Conservation (phyloP, 2,888 invertebrate genomes). For the Pasiphila rectangulata region DNA sequence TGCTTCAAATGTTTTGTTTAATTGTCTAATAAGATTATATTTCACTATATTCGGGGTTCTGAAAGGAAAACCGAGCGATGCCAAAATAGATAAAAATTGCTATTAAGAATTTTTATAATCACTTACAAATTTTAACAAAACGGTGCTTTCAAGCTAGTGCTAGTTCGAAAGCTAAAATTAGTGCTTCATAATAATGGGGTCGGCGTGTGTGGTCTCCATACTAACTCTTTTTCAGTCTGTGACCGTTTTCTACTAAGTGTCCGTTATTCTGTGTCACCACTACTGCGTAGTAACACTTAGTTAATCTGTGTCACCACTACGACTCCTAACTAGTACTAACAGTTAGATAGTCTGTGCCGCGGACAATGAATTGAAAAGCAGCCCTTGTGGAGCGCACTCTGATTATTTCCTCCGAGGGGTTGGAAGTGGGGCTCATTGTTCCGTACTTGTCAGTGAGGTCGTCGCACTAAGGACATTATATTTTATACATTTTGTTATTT, state of each 20-base stretch:
- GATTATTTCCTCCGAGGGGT: constrained; percentile 64
- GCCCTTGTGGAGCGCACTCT: constrained; percentile 51
- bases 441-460: constrained; percentile 53
- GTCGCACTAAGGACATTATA: constrained; percentile 39
- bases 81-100: too few relatives aligned
- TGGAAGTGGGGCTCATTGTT: constrained; percentile 50
- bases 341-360: constrained; percentile 13
- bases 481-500: constrained; percentile 12
- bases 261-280: background rate
- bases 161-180: constrained; percentile 52
- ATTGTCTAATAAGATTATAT: background rate
- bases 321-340: constrained; percentile 1
- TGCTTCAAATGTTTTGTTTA: constrained; percentile 5
- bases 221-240: constrained; percentile 8
- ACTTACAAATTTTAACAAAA: too few relatives aligned
- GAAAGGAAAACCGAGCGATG: too few relatives aligned
- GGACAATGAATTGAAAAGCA: constrained; percentile 51
- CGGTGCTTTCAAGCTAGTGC: constrained; percentile 3
- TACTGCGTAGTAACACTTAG: background rate
- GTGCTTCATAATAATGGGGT: constrained; percentile 49
- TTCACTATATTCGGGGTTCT: too few relatives aligned
- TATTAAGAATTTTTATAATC: too few relatives aligned
- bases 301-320: constrained; percentile 8
- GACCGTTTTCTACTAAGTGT: background rate
- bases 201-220: constrained; percentile 44